Evolutionary conservation across 2,888 invertebrate genomes (phyloP).

Genomic region (Ypsolopha sequella): DNA sequence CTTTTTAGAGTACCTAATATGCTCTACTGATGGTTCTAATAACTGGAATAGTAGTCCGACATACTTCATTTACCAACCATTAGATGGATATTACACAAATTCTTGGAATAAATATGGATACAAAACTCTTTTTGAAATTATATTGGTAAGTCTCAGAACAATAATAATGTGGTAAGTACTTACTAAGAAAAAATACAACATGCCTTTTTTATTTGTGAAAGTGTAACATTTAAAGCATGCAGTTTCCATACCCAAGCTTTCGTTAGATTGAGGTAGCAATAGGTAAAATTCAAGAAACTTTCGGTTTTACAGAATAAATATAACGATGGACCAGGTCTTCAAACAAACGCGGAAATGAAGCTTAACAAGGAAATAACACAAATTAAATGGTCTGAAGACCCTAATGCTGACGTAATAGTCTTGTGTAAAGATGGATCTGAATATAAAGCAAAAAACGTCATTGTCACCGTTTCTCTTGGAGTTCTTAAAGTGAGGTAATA

Average conservation of each 20-base stretch:
- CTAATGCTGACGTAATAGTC: not conserved
- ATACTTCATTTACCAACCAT: conserved; percentile 1
- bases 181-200: not conserved
- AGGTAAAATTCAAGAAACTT: not conserved
- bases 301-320: conserved; percentile 1
- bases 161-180: too few relatives aligned
- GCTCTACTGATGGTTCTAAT: conserved; percentile 2
- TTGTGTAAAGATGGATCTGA: conserved; percentile 2
- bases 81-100: conserved; percentile 3
- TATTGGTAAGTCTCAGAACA: conserved; percentile 7
- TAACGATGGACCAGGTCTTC: conserved; percentile 1
- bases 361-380: conserved; percentile 2
- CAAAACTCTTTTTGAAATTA: conserved; percentile 10
- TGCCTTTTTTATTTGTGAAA: not conserved
- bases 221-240: not conserved
- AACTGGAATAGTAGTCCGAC: conserved; percentile 6
- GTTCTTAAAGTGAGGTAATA: conserved; percentile 4
- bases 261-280: not conserved
- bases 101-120: conserved; percentile 10
- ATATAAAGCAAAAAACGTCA: conserved; percentile 1
- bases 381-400: not conserved
- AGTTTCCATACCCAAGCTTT: too few relatives aligned
- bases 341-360: not conserved
- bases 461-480: conserved; percentile 5
- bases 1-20: not conserved